Conservation (phyloP, 1,140 invertebrate species). For the Dinoponera quadriceps region DNA sequence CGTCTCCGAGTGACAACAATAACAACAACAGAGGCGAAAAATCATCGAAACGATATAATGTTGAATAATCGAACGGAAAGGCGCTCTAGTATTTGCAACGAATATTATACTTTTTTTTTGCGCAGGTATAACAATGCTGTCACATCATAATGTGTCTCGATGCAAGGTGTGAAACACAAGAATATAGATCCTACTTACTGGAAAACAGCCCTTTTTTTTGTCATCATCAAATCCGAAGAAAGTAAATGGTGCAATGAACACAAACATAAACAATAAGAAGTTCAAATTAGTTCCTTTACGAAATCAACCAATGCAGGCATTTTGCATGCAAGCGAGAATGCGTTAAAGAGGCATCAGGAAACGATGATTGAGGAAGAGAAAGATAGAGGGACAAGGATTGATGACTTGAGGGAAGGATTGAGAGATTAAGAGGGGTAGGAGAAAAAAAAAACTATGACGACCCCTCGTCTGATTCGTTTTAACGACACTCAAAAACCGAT, state of each 20-base stretch:
- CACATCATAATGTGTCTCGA: conserved; percentile 69
- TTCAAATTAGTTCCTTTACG: conserved; percentile 86
- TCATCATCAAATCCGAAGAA: conserved; percentile 90
- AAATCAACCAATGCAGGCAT: conserved; percentile 84
- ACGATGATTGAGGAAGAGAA: conserved; percentile 44
- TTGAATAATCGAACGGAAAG: conserved; percentile 69
- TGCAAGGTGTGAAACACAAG: conserved; percentile 77
- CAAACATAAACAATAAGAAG: conserved; percentile 89
- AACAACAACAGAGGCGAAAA: conserved; percentile 68
- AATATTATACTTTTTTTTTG: conserved; percentile 63
- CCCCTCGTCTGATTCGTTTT: conserved; percentile 78
- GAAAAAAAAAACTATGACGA: conserved; percentile 80
- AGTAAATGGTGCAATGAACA: conserved; percentile 92
- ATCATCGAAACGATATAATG: conserved; percentile 67
- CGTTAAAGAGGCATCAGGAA: conserved; percentile 75
- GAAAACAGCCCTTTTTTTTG: conserved; percentile 90
- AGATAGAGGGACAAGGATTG: conserved; percentile 64
- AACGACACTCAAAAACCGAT: conserved; percentile 88
- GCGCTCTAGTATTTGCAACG: conserved; percentile 66
- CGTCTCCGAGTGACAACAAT: conserved; percentile 74
- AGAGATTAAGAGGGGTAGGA: not conserved
- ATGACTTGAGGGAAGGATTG: not conserved
- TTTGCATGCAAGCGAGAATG: conserved; percentile 84
- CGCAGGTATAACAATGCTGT: conserved; percentile 68
- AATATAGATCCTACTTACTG: conserved; percentile 90